phyloP scores from a whole-genome alignment of 2,113 vertebrate species.

The Dromaius novaehollandiae region DNA sequence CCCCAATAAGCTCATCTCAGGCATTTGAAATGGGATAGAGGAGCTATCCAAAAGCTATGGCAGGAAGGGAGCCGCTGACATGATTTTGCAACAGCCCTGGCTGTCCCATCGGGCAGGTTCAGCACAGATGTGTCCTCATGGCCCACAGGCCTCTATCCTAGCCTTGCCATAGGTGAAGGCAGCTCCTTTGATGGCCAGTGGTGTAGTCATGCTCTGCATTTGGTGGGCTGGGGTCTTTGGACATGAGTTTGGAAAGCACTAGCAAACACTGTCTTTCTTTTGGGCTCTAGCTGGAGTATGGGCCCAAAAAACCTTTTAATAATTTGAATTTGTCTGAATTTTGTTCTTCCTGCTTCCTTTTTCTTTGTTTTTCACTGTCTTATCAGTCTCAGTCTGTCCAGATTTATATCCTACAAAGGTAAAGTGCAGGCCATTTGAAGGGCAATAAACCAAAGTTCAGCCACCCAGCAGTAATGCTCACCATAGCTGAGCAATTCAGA shows the following conservation, averaged over 20 bases:
- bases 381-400: constrained; percentile 20
- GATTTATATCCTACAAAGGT: constrained; percentile 41
- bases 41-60: neutral
- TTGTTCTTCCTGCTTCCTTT: constrained; percentile 6
- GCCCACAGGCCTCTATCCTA: neutral
- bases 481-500: neutral
- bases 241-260: neutral
- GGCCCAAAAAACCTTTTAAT: neutral
- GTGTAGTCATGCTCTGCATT: neutral
- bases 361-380: neutral
- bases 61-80: neutral
- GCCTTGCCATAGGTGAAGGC: neutral
- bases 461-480: neutral
- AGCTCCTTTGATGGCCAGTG: neutral
- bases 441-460: constrained; percentile 66
- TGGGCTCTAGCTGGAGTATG: neutral
- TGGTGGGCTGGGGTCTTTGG: neutral
- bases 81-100: neutral
- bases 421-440: constrained; percentile 9
- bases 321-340: neutral
- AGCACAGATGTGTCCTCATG: neutral
- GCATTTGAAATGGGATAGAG: neutral
- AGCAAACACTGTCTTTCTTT: neutral
- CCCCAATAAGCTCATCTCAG: neutral
- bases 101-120: neutral